Conservation (phyloP, 2,888 invertebrate species). For the Drosophila macrospina region DNA sequence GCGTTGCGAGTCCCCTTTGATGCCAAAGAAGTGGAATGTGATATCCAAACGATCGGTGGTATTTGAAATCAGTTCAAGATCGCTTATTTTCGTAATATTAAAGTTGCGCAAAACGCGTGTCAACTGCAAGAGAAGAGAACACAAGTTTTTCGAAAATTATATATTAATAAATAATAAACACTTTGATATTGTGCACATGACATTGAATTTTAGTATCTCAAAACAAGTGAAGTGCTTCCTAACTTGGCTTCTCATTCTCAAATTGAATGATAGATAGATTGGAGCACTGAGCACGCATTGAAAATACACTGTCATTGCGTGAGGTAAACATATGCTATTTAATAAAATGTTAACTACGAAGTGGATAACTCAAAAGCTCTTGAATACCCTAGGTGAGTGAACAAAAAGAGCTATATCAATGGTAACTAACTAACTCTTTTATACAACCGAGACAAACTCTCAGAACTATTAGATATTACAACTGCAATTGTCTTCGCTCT, state of each 20-base stretch:
- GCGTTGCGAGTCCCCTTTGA: conserved; percentile 85
- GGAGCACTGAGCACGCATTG: conserved; percentile 67
- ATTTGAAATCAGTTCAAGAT: conserved; percentile 88
- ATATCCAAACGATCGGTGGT: conserved; percentile 86
- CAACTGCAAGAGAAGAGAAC: conserved; percentile 86
- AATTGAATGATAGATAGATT: conserved; percentile 72
- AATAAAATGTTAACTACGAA: too few relatives aligned
- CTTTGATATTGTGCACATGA: conserved; percentile 24
- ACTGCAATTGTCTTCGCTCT: too few relatives aligned
- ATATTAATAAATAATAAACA: conserved; percentile 7
- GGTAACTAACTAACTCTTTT: too few relatives aligned
- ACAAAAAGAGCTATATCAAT: too few relatives aligned
- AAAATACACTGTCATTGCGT: conserved; percentile 29
- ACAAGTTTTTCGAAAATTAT: not conserved
- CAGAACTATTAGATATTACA: too few relatives aligned
- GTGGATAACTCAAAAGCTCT: too few relatives aligned
- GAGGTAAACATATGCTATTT: conserved; percentile 44
- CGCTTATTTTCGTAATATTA: conserved; percentile 89
- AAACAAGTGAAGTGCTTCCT: not conserved
- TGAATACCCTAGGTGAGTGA: too few relatives aligned
- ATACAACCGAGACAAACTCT: too few relatives aligned
- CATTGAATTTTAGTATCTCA: conserved; percentile 50
- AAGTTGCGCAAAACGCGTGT: conserved; percentile 88
- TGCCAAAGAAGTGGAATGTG: conserved; percentile 86
- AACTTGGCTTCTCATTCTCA: conserved; percentile 28